These are phyloP conservation scores for Drosophila mojavensis DNA, from an alignment of 1,140 invertebrate genomes.

Conservation along the genomic window DNA sequence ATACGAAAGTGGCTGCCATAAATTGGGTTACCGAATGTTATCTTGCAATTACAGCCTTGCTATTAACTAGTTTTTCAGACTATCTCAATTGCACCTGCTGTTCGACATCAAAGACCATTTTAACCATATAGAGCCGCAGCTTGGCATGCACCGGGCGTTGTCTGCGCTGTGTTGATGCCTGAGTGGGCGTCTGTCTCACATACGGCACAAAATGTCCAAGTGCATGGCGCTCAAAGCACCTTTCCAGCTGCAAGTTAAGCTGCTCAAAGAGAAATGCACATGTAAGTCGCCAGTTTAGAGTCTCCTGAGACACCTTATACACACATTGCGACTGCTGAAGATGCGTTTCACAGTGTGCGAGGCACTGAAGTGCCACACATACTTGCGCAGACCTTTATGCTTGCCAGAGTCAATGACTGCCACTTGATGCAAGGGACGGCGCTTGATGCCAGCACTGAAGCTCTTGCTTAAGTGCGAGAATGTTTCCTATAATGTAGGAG, in stretches of 20 bases:
- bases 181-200: slow-evolving; percentile 28
- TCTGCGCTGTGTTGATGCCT: slow-evolving; percentile 4
- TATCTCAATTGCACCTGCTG: slow-evolving; percentile 16
- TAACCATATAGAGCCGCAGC: slow-evolving; percentile 51
- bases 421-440: slow-evolving; percentile 59
- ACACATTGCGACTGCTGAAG: slow-evolving; percentile 70
- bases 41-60: not conserved
- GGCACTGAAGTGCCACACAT: slow-evolving; percentile 69
- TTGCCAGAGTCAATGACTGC: slow-evolving; percentile 59
- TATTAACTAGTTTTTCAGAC: not conserved
- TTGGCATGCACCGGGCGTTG: slow-evolving; percentile 54
- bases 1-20: no score
- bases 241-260: slow-evolving; percentile 58
- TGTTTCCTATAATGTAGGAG: slow-evolving; percentile 54
- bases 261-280: slow-evolving; percentile 5
- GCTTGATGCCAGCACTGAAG: slow-evolving; percentile 71
- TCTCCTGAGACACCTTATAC: not conserved
- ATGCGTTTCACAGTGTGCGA: slow-evolving; percentile 65
- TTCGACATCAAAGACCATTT: slow-evolving; percentile 44
- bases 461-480: slow-evolving; percentile 74
- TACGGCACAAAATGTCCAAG: slow-evolving; percentile 61
- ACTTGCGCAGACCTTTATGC: slow-evolving; percentile 71
- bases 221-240: slow-evolving; percentile 52
- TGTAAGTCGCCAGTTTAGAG: not conserved
- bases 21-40: not conserved